phyloP scores from a whole-genome alignment of 2,888 invertebrate species.

The Boloria selene region DNA sequence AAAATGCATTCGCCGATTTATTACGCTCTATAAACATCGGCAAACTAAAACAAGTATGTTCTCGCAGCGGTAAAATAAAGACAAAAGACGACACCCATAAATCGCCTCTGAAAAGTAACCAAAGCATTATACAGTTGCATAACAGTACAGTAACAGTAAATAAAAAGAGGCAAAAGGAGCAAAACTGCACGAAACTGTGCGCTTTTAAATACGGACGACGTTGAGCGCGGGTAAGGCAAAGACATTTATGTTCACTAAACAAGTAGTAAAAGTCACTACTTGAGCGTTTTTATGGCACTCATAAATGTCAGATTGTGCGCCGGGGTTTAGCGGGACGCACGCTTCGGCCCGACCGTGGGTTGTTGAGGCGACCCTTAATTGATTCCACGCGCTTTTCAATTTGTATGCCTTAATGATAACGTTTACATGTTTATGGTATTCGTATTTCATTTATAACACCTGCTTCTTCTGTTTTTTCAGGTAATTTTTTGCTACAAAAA shows the following conservation, averaged over 20 bases:
- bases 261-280: slow-evolving; percentile 84
- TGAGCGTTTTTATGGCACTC: slow-evolving; percentile 83
- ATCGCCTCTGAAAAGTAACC: slow-evolving; percentile 78
- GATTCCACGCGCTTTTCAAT: slow-evolving; percentile 65
- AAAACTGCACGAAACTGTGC: slow-evolving; percentile 79
- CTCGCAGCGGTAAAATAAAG: slow-evolving; percentile 72
- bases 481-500: slow-evolving; percentile 50
- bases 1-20: slow-evolving; percentile 41
- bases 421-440: slow-evolving; percentile 52
- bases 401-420: slow-evolving; percentile 50
- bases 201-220: slow-evolving; percentile 82
- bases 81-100: slow-evolving; percentile 76
- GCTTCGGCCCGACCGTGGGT: slow-evolving; percentile 43
- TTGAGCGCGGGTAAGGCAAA: slow-evolving; percentile 80
- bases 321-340: slow-evolving; percentile 68
- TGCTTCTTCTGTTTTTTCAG: slow-evolving; percentile 61
- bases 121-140: slow-evolving; percentile 81
- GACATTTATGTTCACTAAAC: slow-evolving; percentile 84
- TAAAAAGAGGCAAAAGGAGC: slow-evolving; percentile 76
- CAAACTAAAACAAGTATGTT: slow-evolving; percentile 69
- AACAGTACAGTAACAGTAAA: slow-evolving; percentile 79
- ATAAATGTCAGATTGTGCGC: slow-evolving; percentile 83
- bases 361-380: slow-evolving; percentile 60
- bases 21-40: slow-evolving; percentile 49
- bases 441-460: slow-evolving; percentile 54